Evolutionary conservation across 2,888 invertebrate species (phyloP), one percentile per base, ranked within the genome.

Genomic region (Rhagophthalmus giganteus): DNA sequence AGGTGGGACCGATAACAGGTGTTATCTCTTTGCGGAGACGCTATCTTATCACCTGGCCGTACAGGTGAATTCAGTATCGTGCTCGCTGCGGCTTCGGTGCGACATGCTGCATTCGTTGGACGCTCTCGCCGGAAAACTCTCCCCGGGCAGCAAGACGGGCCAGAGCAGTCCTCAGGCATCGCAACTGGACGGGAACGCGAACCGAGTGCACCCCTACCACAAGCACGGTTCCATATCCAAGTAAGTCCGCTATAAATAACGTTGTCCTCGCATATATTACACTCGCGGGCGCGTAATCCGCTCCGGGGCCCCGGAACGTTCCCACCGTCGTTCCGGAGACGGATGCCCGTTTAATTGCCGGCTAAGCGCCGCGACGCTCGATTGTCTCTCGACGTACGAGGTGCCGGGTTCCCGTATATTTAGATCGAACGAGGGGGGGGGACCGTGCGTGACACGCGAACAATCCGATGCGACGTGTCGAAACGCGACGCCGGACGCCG

Each of bases 81-180:
- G 34, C 15, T 37, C 35, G 33, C 42, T 44, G 55, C 51, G 55
- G 44, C 39, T 49, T 40, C 28, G 35, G 47, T 45, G 51, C 50
- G 51, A 51, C 74, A 91, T 91, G 91, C 82, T 92, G 77, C 87
- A 89, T 77, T 88, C 90, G 67, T 79, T 92, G 77, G 90, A 90
- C 81, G 86, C 87, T 75, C 82, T 92, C 79, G 91, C 91, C 79
- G 89, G 89, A 74, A 92, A 92, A 78, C 87, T 91, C 76, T 90
- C 91, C 75, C 90, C 91, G 72, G 88, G 88, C 76, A 79, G 53
- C 55, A 62, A 57, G 60, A 60, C 32, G 57, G 60, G 52, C 48
- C 65, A 65, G 33, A 59, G 59, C 58, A 69, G 61, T 59, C 63
- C 63, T 46, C 63, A 67, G 41, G 76, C 77, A 53, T 77, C 78